These are phyloP conservation scores for Nesogale talazaci DNA, from an alignment of 2,113 vertebrate species.

Conservation along the genomic window DNA sequence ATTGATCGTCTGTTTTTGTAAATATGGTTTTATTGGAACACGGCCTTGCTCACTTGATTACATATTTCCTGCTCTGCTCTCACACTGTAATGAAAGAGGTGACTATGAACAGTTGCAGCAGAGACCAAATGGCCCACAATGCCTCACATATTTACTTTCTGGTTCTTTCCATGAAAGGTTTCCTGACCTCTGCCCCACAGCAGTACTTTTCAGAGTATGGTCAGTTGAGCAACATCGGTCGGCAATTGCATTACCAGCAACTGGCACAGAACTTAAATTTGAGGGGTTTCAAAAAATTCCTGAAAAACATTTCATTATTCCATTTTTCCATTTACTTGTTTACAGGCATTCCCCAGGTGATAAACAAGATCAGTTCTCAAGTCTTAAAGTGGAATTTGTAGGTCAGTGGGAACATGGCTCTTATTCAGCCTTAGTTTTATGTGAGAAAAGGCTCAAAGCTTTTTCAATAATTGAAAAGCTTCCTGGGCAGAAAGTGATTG, in stretches of 20 bases:
- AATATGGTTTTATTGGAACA: slow-evolving; percentile 41
- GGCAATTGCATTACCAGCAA: slow-evolving; percentile 13
- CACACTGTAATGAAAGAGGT: not conserved
- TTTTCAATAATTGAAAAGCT: too few species aligned
- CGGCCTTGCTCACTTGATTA: slow-evolving; percentile 28
- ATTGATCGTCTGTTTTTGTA: slow-evolving; percentile 2
- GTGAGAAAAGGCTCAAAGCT: too few species aligned
- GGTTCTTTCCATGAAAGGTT: slow-evolving; percentile 2
- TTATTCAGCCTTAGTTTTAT: too few species aligned
- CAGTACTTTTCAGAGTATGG: not conserved
- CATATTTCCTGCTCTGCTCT: not conserved
- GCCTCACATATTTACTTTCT: slow-evolving; percentile 40
- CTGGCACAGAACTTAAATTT: slow-evolving; percentile 26
- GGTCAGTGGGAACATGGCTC: too few species aligned
- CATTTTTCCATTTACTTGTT: too few species aligned
- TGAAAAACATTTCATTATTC: too few species aligned
- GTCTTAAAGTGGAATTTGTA: too few species aligned
- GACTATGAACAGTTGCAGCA: slow-evolving; percentile 8
- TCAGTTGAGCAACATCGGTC: not conserved
- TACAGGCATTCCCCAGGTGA: too few species aligned
- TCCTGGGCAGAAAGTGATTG: too few species aligned
- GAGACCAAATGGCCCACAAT: not conserved
- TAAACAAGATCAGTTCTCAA: too few species aligned
- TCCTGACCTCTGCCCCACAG: not conserved
- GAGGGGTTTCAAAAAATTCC: too few species aligned